Base-by-base conservation (phyloP, 2,888 invertebrate genomes). In the Agriopis leucophaearia region DNA sequence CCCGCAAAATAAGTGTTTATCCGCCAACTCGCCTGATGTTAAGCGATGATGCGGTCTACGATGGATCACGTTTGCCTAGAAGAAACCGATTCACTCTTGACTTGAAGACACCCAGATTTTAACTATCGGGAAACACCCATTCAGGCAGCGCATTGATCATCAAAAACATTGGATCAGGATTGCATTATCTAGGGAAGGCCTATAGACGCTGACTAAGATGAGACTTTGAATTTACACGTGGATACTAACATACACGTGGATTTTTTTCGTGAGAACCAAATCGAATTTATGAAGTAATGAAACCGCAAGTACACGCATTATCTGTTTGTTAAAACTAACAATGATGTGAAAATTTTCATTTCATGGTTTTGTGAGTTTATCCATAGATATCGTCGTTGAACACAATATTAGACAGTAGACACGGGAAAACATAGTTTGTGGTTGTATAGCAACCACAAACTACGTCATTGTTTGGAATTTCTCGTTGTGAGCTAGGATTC, bases 341-440 rank as follows among this genome's bases (percentile, higher is more conserved):
- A 55, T 38, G 36, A 47, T 47, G 35, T 57, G 35, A 16, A 48
- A 58, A 58, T 58, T n/a, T 16, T 8, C 40, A 55, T 55, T 55
- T 55, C 55, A 55, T 55, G 55, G 40, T 42, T 12, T 55, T 40
- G 16, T 54, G 7, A 9, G 40, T 40, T 16, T 10, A 54, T 16
- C 1, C 10, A 36, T 48, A 36, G n/a, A n/a, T n/a, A n/a, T 16
- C 8, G n/a, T 40, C 40, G 1, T 38, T 8, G 18, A 36, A 52
- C 15, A 8, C 18, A 48, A 12, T 9, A 51, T 51, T 2, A 4
- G 51, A 50, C 27, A 18, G 27, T 27, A 51, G 27, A 36, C n/a
- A 54, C n/a, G 42, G 55, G 42, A 55, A 55, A 55, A 40, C 40
- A 42, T 13, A 15, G 18, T 55, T 42, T 42, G n/a, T n/a, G n/a